These are phyloP conservation scores for Coreoperca whiteheadi DNA, from an alignment of 2,113 vertebrate genomes.

Conservation along the genomic window DNA sequence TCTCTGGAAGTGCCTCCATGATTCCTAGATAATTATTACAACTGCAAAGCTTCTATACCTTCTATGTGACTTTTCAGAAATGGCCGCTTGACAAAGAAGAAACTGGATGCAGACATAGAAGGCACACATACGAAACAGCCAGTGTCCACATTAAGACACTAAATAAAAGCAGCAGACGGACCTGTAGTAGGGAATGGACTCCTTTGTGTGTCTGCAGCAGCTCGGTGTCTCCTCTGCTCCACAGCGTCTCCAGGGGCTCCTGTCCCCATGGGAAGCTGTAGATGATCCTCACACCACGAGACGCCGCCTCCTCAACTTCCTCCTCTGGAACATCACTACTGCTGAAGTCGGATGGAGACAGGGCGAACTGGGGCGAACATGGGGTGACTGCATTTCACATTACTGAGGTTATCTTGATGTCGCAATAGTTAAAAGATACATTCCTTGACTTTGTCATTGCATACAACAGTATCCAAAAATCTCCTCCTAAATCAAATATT, in stretches of 20 bases:
- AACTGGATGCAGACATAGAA: background rate
- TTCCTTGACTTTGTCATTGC: background rate
- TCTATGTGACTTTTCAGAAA: background rate
- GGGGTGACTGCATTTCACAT: background rate
- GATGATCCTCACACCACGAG: constrained; percentile 85
- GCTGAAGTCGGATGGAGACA: constrained; percentile 91
- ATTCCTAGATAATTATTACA: background rate
- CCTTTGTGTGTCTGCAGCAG: constrained; percentile 86
- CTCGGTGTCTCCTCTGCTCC: constrained; percentile 86
- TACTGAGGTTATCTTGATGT: background rate
- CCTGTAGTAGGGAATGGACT: constrained; percentile 83
- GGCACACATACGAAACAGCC: background rate
- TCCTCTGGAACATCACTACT: constrained; percentile 85
- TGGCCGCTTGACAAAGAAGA: background rate
- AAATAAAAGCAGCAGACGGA: constrained; percentile 46
- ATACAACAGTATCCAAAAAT: background rate
- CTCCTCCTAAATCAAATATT: background rate
- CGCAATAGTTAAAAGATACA: background rate
- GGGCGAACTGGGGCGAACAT: constrained; percentile 88
- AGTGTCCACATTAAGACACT: background rate
- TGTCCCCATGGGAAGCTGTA: constrained; percentile 94
- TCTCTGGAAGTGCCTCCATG: background rate
- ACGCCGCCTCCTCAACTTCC: constrained; percentile 72
- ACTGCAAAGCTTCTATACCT: background rate
- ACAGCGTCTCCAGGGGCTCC: constrained; percentile 90